Evolutionary conservation across 2,113 vertebrate species (phyloP).

Genomic region (Oncorhynchus gorbuscha): DNA sequence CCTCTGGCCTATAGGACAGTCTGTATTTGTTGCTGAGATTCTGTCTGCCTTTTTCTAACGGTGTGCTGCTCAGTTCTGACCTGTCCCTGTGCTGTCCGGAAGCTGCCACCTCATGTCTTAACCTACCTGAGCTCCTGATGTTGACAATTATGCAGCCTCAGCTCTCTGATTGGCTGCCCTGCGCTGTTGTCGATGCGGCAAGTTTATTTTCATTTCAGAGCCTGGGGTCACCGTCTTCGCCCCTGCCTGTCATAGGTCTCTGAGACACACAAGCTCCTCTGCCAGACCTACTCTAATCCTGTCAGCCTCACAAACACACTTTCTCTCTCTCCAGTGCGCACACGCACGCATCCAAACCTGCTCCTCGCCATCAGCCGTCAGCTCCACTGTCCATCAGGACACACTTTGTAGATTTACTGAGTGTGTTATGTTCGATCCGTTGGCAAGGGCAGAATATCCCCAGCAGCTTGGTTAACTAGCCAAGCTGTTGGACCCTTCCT

Average conservation of each 20-base stretch:
- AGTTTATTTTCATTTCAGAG: background rate
- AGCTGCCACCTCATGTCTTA: background rate
- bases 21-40: too few species aligned
- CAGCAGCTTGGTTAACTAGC: background rate
- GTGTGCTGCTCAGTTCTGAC: background rate
- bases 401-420: conserved; percentile 1
- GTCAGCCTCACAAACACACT: background rate
- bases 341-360: background rate
- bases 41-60: too few species aligned
- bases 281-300: background rate
- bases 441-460: background rate
- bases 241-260: conserved; percentile 1
- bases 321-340: background rate
- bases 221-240: background rate
- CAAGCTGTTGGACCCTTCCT: background rate
- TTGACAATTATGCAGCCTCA: background rate
- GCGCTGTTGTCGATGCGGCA: background rate
- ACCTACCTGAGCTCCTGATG: background rate
- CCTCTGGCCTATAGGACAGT: too few species aligned
- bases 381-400: background rate
- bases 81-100: background rate
- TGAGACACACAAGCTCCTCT: background rate
- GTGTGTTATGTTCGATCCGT: background rate
- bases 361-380: background rate
- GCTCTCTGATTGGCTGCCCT: background rate